These are phyloP conservation scores for Dinocampus coccinellae DNA, from an alignment of 2,888 invertebrate genomes.

Conservation along the genomic window DNA sequence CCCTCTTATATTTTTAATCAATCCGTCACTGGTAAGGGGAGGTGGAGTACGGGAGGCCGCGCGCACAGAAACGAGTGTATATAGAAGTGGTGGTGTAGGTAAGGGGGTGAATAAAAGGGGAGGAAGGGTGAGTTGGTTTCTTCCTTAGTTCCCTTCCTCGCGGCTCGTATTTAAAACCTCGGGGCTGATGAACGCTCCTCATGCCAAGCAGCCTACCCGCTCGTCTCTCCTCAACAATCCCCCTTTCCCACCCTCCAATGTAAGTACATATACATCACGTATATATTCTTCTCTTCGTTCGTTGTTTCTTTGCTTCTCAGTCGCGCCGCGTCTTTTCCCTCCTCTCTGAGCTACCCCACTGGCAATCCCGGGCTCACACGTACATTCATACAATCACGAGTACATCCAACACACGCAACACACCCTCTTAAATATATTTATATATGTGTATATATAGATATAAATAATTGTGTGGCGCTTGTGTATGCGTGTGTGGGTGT, in stretches of 20 bases:
- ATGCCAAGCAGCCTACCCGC: slow-evolving; percentile 58
- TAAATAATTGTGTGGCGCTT: neutral
- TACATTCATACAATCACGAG: slow-evolving; percentile 17
- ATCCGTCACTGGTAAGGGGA: slow-evolving; percentile 65
- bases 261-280: slow-evolving; percentile 24
- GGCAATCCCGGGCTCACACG: slow-evolving; percentile 31
- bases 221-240: slow-evolving; percentile 41
- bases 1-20: slow-evolving; percentile 69
- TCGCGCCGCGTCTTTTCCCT: slow-evolving; percentile 27
- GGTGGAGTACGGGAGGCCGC: slow-evolving; percentile 46
- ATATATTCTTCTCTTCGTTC: slow-evolving; percentile 36
- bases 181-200: slow-evolving; percentile 70
- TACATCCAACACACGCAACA: slow-evolving; percentile 23
- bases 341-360: slow-evolving; percentile 7
- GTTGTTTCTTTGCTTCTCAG: slow-evolving; percentile 30
- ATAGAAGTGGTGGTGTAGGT: slow-evolving; percentile 57
- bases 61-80: slow-evolving; percentile 44
- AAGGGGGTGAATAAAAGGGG: slow-evolving; percentile 40
- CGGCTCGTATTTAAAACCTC: slow-evolving; percentile 69
- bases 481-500: neutral
- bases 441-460: neutral
- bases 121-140: slow-evolving; percentile 44
- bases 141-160: slow-evolving; percentile 65
- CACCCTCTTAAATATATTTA: slow-evolving; percentile 9
- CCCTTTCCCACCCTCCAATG: slow-evolving; percentile 44